Percentiles rank a stretch among this genome's conserved stretches.
Evolutionary conservation across 2,888 invertebrate species (phyloP).

Genomic region (Zhengitettix transpicula): DNA sequence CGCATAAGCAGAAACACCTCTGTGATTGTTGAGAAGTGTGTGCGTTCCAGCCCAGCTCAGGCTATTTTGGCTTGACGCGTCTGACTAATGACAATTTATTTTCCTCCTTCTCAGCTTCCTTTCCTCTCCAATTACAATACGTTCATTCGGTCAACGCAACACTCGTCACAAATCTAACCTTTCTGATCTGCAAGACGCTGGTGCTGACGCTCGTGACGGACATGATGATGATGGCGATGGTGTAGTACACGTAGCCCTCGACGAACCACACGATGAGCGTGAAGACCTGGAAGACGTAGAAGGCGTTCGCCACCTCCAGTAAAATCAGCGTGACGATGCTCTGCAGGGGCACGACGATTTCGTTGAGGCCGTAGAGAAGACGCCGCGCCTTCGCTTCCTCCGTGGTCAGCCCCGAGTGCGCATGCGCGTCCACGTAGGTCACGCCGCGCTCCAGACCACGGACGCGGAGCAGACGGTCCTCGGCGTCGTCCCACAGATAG

Average conservation of each 20-base stretch:
- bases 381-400: constrained; percentile 27
- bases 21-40: too few relatives aligned
- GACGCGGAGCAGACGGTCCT: not conserved
- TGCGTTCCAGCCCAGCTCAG: too few relatives aligned
- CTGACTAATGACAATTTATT: too few relatives aligned
- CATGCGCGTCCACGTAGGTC: not conserved
- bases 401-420: not conserved
- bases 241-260: constrained; percentile 82
- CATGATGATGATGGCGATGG: constrained; percentile 70
- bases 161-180: constrained; percentile 32
- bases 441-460: not conserved
- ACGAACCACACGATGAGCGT: constrained; percentile 78
- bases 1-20: too few relatives aligned
- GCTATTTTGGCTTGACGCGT: too few relatives aligned
- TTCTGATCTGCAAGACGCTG: constrained; percentile 68
- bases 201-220: constrained; percentile 68
- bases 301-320: constrained; percentile 78
- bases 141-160: too few relatives aligned
- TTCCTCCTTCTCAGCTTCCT: too few relatives aligned
- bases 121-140: too few relatives aligned
- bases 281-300: constrained; percentile 89
- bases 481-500: not conserved
- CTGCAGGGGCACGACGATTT: constrained; percentile 65
- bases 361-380: constrained; percentile 67
- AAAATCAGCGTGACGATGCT: constrained; percentile 53